Evolutionary conservation across 1,140 invertebrate genomes (phyloP).

Genomic region (Oryzaephilus surinamensis): DNA sequence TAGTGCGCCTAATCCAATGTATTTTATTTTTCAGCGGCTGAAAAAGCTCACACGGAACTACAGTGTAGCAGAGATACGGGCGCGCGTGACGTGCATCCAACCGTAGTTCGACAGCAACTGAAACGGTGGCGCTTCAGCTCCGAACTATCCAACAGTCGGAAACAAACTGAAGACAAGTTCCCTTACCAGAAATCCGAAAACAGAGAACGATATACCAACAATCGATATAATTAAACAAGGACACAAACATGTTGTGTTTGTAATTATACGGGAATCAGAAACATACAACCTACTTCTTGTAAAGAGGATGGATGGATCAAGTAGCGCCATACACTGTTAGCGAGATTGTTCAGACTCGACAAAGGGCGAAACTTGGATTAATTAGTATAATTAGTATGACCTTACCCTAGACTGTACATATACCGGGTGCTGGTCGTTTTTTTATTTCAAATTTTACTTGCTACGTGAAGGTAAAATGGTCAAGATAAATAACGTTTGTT

Average conservation of each 20-base stretch:
- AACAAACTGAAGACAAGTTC: conserved; percentile 21
- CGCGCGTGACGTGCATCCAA: conserved; percentile 14
- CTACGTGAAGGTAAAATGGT: too few relatives aligned
- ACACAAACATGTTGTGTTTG: conserved; percentile 7
- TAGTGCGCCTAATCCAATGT: too few relatives aligned
- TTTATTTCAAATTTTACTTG: too few relatives aligned
- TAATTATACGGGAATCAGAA: conserved; percentile 27
- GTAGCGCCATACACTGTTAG: conserved; percentile 26
- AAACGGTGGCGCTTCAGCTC: conserved; percentile 9
- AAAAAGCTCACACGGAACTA: too few relatives aligned
- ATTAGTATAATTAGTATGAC: conserved; percentile 23
- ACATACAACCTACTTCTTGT: conserved; percentile 28
- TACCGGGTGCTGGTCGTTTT: too few relatives aligned
- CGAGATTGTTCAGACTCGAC: conserved; percentile 20
- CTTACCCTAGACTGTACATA: too few relatives aligned
- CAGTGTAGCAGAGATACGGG: too few relatives aligned
- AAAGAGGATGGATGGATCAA: conserved; percentile 21
- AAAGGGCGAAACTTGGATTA: conserved; percentile 23
- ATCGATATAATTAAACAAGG: too few relatives aligned
- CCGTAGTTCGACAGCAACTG: conserved; percentile 17
- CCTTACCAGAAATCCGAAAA: conserved; percentile 16
- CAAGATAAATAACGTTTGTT: too few relatives aligned
- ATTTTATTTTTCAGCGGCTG: too few relatives aligned
- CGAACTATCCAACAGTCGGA: conserved; percentile 15
- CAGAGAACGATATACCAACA: conserved; percentile 12